Evolutionary conservation across 2,888 invertebrate genomes (phyloP), one percentile per base, ranked within the genome.

Genomic region (Bugulina stolonifera): DNA sequence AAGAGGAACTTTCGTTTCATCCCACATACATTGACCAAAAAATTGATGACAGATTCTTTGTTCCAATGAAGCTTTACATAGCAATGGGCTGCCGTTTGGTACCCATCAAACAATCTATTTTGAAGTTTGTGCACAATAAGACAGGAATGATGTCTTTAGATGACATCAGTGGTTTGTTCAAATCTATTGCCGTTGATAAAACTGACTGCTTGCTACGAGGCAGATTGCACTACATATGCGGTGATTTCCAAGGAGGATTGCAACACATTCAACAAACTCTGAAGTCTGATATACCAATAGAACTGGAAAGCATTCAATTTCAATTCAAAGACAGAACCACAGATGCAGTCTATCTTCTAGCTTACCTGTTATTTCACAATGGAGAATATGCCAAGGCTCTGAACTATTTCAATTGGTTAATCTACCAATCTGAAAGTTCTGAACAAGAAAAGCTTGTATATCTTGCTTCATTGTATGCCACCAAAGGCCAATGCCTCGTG

Each of bases 401-500:
- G 29, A 5, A 27, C 32, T 64, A 25, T 27, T 32, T 64, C n/a
- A 10, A 64, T 3, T 14, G 27, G 32, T 32, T 64, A 10, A 25
- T 22, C 32, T 5, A 32, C 43, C 43, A 43, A 27, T 29, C 32
- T 5, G 64, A 64, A 32, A 64, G 32, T 5, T 27, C 27, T 18
- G 2, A 5, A 27, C 25, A 32, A 14, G 27, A 64, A 1, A 27
- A 64, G 10, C 32, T 22, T 34, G 34, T 64, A 32, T 29, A 64
- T 10, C 5, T 27, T 14, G 64, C 64, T 3, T 64, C 27, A 14
- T 64, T 64, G 14, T 27, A 64, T 18, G 64, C 64, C 2, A n/a
- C n/a, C 32, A 64, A 25, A 32, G 64, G 64, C 27, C 64, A 64
- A 27, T 64, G 64, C 32, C 64, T 64, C 3, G 29, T 64, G 64